phyloP scores from a whole-genome alignment of 1,140 invertebrate species.

The Antheraea pernyi region DNA sequence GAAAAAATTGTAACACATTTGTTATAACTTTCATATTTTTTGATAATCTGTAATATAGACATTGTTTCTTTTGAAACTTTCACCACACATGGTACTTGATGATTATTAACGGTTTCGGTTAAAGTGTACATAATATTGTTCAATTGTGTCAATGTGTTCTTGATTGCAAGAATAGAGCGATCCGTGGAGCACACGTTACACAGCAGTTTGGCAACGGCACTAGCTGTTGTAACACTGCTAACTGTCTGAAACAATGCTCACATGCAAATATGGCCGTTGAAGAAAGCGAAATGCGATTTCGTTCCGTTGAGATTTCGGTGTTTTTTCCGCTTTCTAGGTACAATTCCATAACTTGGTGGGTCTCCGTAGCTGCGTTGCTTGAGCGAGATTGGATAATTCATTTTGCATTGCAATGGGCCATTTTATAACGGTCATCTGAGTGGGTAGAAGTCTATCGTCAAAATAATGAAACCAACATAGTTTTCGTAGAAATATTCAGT shows the following conservation, averaged over 20 bases:
- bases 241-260: conserved; percentile 14
- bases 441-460: no score
- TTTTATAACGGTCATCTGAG: no score
- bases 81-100: neutral
- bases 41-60: no score
- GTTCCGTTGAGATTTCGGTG: conserved; percentile 43
- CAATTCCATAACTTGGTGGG: conserved; percentile 14
- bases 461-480: no score
- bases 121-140: conserved; percentile 2
- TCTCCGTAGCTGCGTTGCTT: neutral
- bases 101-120: conserved; percentile 3
- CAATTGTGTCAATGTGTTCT: conserved; percentile 15
- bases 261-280: conserved; percentile 49
- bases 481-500: no score
- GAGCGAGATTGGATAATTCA: conserved; percentile 2
- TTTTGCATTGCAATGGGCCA: no score
- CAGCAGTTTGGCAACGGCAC: neutral
- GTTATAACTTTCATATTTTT: no score
- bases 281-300: conserved; percentile 59
- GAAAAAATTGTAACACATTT: no score
- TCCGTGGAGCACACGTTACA: neutral
- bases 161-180: neutral
- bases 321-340: conserved; percentile 68
- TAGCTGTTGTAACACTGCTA: neutral
- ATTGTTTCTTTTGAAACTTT: neutral